These are phyloP conservation scores for Actenoides hombroni DNA, from an alignment of 2,113 vertebrate species.

Conservation along the genomic window DNA sequence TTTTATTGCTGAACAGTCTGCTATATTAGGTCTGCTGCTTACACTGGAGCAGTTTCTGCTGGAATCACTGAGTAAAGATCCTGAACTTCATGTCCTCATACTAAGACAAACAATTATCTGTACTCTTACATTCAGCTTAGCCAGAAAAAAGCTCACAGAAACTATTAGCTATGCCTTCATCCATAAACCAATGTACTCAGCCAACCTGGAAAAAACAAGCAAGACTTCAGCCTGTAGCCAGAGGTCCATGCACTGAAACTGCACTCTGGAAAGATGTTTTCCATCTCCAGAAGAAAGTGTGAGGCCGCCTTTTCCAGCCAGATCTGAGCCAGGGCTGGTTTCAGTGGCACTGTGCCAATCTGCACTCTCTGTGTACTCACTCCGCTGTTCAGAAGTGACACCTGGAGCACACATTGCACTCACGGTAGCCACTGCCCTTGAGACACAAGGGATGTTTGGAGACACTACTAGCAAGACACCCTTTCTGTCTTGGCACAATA, in stretches of 20 bases:
- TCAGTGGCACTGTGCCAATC: fast-evolving
- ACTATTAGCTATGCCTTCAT: background rate
- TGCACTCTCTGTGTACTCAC: fast-evolving
- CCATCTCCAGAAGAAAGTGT: background rate
- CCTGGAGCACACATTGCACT: background rate
- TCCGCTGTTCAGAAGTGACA: fast-evolving
- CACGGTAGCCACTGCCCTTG: background rate
- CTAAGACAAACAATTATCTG: background rate
- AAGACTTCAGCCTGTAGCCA: background rate
- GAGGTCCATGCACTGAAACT: background rate
- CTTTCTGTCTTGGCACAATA: background rate
- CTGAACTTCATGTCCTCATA: background rate
- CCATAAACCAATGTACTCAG: background rate
- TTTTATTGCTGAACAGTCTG: background rate
- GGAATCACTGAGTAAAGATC: background rate
- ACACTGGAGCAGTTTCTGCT: background rate
- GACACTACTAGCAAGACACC: background rate
- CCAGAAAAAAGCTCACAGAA: background rate
- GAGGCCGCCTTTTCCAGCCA: background rate
- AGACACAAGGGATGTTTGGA: fast-evolving
- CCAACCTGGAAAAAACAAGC: background rate
- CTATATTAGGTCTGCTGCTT: background rate
- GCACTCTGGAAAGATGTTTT: background rate
- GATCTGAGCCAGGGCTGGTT: background rate
- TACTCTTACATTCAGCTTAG: background rate